Percentiles rank a stretch among this genome's conserved stretches.
These are phyloP conservation scores for Ornithoptera priamus DNA, from an alignment of 2,888 invertebrate species.

Conservation along the genomic window DNA sequence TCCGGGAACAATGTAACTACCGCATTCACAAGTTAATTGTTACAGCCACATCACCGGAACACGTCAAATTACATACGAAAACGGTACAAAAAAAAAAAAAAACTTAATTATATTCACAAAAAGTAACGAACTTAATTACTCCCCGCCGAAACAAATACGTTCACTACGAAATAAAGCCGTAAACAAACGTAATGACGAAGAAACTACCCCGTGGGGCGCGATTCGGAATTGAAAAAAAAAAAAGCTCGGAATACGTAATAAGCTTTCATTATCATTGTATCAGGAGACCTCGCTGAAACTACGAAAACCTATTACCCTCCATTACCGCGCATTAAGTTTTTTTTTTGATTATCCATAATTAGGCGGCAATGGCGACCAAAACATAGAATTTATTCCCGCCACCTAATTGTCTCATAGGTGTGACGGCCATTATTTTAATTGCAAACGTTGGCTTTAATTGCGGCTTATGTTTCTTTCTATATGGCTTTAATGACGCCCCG, in stretches of 20 bases:
- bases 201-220: conserved; percentile 38
- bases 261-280: conserved; percentile 45
- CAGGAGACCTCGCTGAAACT: conserved; percentile 42
- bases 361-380: conserved; percentile 48
- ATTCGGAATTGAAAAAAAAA: conserved; percentile 34
- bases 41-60: not conserved
- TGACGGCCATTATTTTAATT: conserved; percentile 79
- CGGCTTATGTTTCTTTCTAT: conserved; percentile 63
- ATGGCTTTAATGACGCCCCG: conserved; percentile 47
- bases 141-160: conserved; percentile 30
- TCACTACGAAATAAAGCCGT: conserved; percentile 31
- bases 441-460: conserved; percentile 67
- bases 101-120: conserved; percentile 10
- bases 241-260: conserved; percentile 36
- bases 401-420: conserved; percentile 77
- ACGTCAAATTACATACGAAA: conserved; percentile 3
- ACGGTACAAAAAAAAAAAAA: not conserved
- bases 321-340: conserved; percentile 57
- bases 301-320: conserved; percentile 45
- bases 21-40: conserved; percentile 8
- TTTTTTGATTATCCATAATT: conserved; percentile 64
- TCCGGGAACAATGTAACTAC: not conserved
- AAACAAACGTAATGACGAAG: conserved; percentile 38
- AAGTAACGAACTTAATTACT: conserved; percentile 22
- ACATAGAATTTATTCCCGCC: conserved; percentile 69